Conservation (phyloP, 2,113 vertebrate species). For the Lycocorax pyrrhopterus region DNA sequence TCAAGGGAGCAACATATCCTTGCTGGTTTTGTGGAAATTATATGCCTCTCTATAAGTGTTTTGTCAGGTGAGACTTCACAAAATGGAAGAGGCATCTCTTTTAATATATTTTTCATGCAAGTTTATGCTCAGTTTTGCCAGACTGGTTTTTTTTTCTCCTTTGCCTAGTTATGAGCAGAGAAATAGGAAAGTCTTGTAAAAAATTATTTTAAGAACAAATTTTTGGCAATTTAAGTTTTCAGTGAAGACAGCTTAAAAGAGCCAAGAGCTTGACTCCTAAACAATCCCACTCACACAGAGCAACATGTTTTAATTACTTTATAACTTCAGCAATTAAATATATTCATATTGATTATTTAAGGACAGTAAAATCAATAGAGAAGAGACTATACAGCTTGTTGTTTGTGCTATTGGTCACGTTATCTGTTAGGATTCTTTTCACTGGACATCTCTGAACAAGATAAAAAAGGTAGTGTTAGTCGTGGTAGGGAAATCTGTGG, state of each 20-base stretch:
- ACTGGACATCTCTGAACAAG: neutral
- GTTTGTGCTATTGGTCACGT: neutral
- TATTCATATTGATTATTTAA: neutral
- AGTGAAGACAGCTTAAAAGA: neutral
- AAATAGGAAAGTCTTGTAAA: neutral
- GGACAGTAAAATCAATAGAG: neutral
- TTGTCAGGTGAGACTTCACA: neutral
- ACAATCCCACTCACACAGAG: neutral
- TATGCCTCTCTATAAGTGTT: neutral
- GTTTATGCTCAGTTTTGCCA: neutral
- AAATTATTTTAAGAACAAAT: neutral
- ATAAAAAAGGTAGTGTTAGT: neutral
- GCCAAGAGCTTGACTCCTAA: neutral
- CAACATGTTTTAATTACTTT: neutral
- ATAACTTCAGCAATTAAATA: neutral
- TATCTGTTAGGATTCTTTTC: neutral
- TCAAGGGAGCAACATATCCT: neutral
- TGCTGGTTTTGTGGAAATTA: neutral
- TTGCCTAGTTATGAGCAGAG: neutral
- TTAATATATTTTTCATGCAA: neutral
- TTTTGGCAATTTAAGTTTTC: neutral
- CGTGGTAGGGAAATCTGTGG: accelerated
- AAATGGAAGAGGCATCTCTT: neutral
- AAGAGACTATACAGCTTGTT: neutral
- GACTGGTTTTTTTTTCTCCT: accelerated